phyloP scores from a whole-genome alignment of 1,140 invertebrate species.

The Hestina assimilis region DNA sequence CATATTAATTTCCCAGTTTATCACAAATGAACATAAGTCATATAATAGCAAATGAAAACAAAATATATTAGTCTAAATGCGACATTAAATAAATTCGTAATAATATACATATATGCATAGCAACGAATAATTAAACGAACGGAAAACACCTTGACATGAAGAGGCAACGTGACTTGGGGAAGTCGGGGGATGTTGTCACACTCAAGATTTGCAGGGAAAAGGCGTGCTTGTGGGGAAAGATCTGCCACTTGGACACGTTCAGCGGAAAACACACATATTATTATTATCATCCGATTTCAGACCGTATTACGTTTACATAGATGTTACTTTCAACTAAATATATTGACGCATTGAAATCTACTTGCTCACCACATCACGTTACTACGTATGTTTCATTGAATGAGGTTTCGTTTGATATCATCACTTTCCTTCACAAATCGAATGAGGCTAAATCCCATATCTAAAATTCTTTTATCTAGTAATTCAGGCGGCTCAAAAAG shows the following conservation, averaged over 20 bases:
- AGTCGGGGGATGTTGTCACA: conserved; percentile 52
- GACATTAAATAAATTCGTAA: neutral
- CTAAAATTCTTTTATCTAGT: conserved; percentile 2
- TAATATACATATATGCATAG: neutral
- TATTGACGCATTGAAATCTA: conserved; percentile 7
- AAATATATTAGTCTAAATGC: neutral
- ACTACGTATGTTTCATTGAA: conserved; percentile 59
- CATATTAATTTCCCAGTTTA: too few relatives aligned
- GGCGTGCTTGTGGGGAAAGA: conserved; percentile 32
- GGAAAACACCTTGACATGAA: conserved; percentile 44
- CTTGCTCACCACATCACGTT: conserved; percentile 42
- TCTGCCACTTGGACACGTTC: conserved; percentile 66
- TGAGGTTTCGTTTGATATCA: conserved; percentile 65
- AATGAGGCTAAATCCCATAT: conserved; percentile 2
- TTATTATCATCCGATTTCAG: conserved; percentile 10
- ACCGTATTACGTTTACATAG: conserved; percentile 9
- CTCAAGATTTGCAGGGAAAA: conserved; percentile 60
- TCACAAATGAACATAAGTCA: neutral
- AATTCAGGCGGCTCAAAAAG: neutral
- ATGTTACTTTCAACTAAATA: conserved; percentile 8
- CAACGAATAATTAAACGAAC: conserved; percentile 41
- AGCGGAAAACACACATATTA: conserved; percentile 7
- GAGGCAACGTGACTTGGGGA: conserved; percentile 31
- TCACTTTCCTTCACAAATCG: conserved; percentile 7
- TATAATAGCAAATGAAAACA: neutral